Percentiles rank a stretch among this genome's conserved stretches.
These are phyloP conservation scores for Slavum lentiscoides DNA, from an alignment of 2,888 invertebrate species.

Conservation along the genomic window DNA sequence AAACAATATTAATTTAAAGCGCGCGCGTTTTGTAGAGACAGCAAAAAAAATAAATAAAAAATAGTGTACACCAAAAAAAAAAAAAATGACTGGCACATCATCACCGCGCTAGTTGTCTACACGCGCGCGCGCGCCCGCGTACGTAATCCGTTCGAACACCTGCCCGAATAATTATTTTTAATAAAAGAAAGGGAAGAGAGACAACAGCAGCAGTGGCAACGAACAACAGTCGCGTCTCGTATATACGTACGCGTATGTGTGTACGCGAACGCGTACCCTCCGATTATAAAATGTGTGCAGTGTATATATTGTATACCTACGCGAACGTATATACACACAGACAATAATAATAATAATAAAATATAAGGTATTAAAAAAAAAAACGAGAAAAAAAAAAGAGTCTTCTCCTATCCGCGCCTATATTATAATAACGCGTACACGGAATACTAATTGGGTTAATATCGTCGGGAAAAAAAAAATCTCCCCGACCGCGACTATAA, in stretches of 20 bases:
- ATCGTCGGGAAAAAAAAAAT: neutral
- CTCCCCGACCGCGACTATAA: too few species aligned
- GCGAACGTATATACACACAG: constrained; percentile 13
- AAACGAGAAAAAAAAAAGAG: constrained; percentile 31
- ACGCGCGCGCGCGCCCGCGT: neutral
- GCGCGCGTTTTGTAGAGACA: constrained; percentile 37
- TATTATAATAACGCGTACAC: constrained; percentile 24
- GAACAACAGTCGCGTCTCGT: constrained; percentile 35
- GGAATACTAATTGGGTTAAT: constrained; percentile 52
- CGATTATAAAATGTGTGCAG: too few species aligned
- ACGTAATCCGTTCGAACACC: constrained; percentile 49
- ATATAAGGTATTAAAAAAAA: constrained; percentile 10
- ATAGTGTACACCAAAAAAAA: constrained; percentile 2
- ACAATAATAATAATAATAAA: constrained; percentile 33
- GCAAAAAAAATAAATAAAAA: constrained; percentile 30
- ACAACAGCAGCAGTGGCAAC: constrained; percentile 36
- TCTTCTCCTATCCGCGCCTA: neutral
- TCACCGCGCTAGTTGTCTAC: constrained; percentile 39
- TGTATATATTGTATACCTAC: neutral
- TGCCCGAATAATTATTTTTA: constrained; percentile 53
- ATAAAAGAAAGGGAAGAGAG: constrained; percentile 38
- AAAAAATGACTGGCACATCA: constrained; percentile 52
- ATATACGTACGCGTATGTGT: constrained; percentile 15
- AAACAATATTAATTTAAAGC: constrained; percentile 40
- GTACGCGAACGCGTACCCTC: neutral